A percentile compares a stretch with the other conserved stretches of the same genome.
These are phyloP conservation scores for Philonicus albiceps DNA, from an alignment of 2,888 invertebrate genomes.

Conservation along the genomic window DNA sequence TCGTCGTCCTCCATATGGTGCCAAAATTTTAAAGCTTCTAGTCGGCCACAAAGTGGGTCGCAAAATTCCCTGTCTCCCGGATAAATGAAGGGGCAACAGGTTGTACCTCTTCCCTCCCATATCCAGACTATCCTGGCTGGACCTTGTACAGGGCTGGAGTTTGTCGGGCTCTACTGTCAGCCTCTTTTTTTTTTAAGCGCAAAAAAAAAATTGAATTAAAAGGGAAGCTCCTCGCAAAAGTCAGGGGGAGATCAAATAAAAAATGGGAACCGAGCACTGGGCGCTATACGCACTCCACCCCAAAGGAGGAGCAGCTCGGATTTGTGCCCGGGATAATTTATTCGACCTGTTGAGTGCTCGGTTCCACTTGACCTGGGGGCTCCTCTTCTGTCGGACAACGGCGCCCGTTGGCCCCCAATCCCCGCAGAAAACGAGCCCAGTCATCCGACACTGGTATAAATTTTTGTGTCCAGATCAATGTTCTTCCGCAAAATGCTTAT, in stretches of 20 bases:
- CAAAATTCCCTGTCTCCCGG: not conserved
- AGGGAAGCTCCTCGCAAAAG: not conserved
- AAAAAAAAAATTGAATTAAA: not conserved
- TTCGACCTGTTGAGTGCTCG: constrained; percentile 15
- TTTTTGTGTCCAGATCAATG: constrained; percentile 11
- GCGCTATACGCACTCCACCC: not conserved
- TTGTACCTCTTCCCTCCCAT: not conserved
- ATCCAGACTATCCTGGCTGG: not conserved
- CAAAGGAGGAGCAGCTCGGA: not conserved
- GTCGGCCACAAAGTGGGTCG: not conserved
- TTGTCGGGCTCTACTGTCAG: not conserved
- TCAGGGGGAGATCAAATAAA: not conserved
- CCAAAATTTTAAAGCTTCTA: not conserved
- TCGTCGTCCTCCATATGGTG: not conserved
- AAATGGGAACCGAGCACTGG: not conserved
- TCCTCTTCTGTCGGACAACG: not conserved
- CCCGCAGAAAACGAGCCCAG: not conserved
- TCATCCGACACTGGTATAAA: not conserved
- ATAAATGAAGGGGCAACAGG: not conserved
- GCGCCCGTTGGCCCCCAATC: not conserved
- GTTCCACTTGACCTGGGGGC: constrained; percentile 10
- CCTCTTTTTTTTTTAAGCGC: not conserved
- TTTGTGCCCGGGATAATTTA: constrained; percentile 12
- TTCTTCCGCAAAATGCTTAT: not conserved
- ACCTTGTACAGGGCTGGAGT: not conserved